Base-by-base conservation (phyloP, 2,888 invertebrate genomes). In the Clanis bilineata region DNA sequence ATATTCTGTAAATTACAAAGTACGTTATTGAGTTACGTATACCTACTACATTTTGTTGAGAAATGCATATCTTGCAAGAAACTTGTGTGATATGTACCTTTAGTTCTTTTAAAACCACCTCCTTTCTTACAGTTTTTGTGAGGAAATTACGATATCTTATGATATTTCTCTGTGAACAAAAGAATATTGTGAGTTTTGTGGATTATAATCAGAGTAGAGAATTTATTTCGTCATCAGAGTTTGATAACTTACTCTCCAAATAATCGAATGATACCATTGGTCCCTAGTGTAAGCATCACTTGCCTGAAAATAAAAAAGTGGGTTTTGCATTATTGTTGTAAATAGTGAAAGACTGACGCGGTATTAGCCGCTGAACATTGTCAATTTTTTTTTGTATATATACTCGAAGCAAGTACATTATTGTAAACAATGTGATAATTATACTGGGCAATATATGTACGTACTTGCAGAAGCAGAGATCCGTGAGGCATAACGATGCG, bases 211-310 rank as follows among this genome's bases (percentile, higher is more conserved):
- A 28, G 3, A 12, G 10, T 15, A 41, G 7, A 15, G 41, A 7
- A 9, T 41, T 15, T 4, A 41, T 15, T 15, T 15, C 9, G 32
- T 32, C 9, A 32, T 36, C 36, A n/a, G 10, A 18, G 7, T n/a
- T 12, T 43, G 22, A 44, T 45, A 59, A 72, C 93, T 90, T 84
- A 96, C 96, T 94, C 94, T 94, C 96, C 96, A 96, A 64, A 95
- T 90, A 73, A 96, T 95, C 58, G 96, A 96, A 80, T 96, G 94
- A 68, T 94, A 94, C 96, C 96, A 96, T 83, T 96, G 96, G 91
- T 96, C 96, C 80, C 96, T 90, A n/a, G 95, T 93, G 77, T 96
- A 96, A 45, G 95, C 94, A 78, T 96, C 96, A 75, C 94, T 95
- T 38, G 96, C 95, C 95, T 96, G 93, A 54, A 94, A 90, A 61